phyloP scores from a whole-genome alignment of 1,140 invertebrate genomes.

The Caenorhabditis latens region DNA sequence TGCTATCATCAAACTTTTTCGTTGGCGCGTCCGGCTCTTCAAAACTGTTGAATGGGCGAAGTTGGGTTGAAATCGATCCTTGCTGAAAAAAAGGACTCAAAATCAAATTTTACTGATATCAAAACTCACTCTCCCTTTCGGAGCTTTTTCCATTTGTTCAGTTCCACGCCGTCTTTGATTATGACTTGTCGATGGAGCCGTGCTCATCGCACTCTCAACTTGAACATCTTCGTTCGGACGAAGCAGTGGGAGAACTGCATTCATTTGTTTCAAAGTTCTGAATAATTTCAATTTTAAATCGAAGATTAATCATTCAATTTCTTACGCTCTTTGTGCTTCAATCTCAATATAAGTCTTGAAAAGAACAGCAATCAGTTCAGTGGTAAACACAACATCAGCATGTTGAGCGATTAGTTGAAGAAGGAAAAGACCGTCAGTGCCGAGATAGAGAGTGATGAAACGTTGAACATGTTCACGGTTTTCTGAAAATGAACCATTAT shows the following conservation, averaged over 20 bases:
- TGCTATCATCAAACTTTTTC: constrained; percentile 47
- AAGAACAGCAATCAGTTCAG: constrained; percentile 71
- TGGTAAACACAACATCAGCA: constrained; percentile 76
- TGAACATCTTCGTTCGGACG: constrained; percentile 12
- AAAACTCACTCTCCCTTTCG: background rate
- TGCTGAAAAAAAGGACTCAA: background rate
- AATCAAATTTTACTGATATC: background rate
- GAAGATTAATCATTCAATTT: background rate
- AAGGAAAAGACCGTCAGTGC: constrained; percentile 73
- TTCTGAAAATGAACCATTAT: constrained; percentile 61
- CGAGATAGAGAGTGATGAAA: constrained; percentile 71
- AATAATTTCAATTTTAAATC: background rate
- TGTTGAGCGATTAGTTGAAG: constrained; percentile 75
- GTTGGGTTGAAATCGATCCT: constrained; percentile 24
- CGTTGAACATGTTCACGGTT: constrained; percentile 67
- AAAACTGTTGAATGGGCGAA: constrained; percentile 43
- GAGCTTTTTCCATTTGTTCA: constrained; percentile 3
- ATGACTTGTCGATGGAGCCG: constrained; percentile 36
- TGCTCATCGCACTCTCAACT: constrained; percentile 8
- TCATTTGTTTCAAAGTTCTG: constrained; percentile 62
- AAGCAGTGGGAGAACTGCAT: constrained; percentile 46
- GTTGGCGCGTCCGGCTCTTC: constrained; percentile 22
- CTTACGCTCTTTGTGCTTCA: constrained; percentile 69
- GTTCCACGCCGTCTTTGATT: constrained; percentile 14
- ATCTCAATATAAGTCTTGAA: constrained; percentile 72